Percentiles rank a stretch among this genome's conserved stretches.
phyloP scores from a whole-genome alignment of 2,888 invertebrate genomes.

The Cosmopolites sordidus region DNA sequence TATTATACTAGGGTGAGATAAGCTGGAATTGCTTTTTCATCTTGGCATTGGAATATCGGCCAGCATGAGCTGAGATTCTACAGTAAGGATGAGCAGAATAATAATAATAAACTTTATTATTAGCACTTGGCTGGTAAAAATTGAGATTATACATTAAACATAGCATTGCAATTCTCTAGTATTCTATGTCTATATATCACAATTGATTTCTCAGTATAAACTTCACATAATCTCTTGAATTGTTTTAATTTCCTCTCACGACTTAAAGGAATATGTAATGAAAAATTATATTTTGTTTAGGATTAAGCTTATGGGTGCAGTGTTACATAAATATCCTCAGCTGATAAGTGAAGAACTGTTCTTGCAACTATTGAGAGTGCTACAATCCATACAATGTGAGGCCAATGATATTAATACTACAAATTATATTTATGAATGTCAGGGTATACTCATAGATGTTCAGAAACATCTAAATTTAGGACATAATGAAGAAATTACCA shows the following conservation, averaged over 20 bases:
- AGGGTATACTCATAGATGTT: conserved; percentile 27
- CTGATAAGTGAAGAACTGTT: conserved; percentile 44
- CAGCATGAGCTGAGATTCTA: too few species aligned
- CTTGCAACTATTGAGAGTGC: conserved; percentile 42
- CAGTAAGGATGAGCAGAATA: too few species aligned
- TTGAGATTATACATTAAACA: too few species aligned
- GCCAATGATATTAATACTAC: conserved; percentile 28
- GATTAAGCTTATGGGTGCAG: conserved; percentile 43
- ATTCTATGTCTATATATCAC: too few species aligned
- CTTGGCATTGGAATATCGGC: too few species aligned
- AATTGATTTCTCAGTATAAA: too few species aligned
- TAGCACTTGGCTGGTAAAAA: too few species aligned
- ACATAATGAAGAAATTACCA: conserved; percentile 22
- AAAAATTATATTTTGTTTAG: conserved; percentile 31
- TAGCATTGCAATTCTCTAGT: too few species aligned
- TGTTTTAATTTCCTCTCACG: neutral
- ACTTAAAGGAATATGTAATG: too few species aligned
- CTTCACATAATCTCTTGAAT: neutral
- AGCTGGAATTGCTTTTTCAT: too few species aligned
- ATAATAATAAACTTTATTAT: too few species aligned
- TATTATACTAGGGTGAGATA: too few species aligned
- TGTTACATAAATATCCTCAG: conserved; percentile 47
- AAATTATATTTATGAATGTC: conserved; percentile 28
- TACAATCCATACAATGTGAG: conserved; percentile 40
- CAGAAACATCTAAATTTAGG: conserved; percentile 4